Conservation (phyloP, 1,140 invertebrate species). For the Oryctes rhinoceros region DNA sequence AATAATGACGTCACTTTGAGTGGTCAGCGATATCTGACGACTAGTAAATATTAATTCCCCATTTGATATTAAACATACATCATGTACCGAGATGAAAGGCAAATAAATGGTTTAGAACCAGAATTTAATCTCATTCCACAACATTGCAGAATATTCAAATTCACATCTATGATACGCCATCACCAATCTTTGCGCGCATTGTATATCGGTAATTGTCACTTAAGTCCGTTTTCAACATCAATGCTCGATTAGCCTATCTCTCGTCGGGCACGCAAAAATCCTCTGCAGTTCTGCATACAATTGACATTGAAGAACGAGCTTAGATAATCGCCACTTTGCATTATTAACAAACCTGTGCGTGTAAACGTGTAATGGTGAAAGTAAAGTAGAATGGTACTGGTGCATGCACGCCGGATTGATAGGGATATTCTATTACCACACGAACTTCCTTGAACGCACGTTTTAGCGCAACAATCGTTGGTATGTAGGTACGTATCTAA, state of each 20-base stretch:
- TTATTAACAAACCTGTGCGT: neutral
- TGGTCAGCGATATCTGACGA: no score
- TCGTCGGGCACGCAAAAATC: neutral
- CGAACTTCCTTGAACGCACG: constrained; percentile 10
- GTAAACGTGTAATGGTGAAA: neutral
- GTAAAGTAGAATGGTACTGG: neutral
- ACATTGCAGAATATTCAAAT: no score
- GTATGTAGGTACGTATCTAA: constrained; percentile 8
- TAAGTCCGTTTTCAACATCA: neutral
- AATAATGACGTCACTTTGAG: no score
- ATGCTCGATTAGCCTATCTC: neutral
- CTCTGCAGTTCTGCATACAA: neutral
- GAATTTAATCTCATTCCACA: no score
- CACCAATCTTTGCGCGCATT: no score
- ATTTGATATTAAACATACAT: no score
- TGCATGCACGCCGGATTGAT: neutral
- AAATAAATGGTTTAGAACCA: no score
- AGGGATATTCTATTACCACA: neutral
- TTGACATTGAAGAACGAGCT: constrained; percentile 24
- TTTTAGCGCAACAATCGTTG: neutral
- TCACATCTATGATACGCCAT: no score
- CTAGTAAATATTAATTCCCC: no score
- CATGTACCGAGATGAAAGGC: no score
- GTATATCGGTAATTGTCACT: neutral
- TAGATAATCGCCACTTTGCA: neutral